Evolutionary conservation across 2,797 vertebrate species (phyloP).

Genomic region (Podarcis lilfordi): DNA sequence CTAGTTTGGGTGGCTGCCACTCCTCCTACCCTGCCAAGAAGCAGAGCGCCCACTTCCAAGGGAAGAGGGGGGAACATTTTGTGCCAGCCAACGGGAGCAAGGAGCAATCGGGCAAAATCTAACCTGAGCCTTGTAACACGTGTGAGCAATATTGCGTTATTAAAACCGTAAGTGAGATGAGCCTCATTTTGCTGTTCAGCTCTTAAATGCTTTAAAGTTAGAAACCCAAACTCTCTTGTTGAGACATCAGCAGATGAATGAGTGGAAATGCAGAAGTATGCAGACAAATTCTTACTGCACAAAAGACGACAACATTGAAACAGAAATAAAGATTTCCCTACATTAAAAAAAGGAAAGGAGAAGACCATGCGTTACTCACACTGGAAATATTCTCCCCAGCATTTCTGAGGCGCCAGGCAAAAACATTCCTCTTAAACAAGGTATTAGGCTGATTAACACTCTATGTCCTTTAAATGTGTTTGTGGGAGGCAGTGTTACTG

Average conservation of each 20-base stretch:
- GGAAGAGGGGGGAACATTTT: neutral
- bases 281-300: neutral
- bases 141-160: neutral
- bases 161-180: neutral
- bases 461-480: no score
- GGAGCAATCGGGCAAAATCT: neutral
- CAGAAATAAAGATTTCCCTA: neutral
- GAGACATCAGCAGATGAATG: neutral
- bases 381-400: neutral
- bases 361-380: neutral
- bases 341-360: neutral
- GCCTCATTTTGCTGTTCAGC: neutral
- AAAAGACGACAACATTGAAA: neutral
- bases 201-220: neutral
- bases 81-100: neutral
- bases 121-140: neutral
- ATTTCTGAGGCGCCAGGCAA: neutral
- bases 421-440: neutral
- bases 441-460: no score
- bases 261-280: neutral
- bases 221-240: neutral
- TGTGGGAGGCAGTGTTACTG: no score
- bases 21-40: neutral
- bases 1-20: neutral
- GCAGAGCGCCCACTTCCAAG: neutral